Conservation (phyloP, 2,113 vertebrate species). For the Percopsis transmontana region DNA sequence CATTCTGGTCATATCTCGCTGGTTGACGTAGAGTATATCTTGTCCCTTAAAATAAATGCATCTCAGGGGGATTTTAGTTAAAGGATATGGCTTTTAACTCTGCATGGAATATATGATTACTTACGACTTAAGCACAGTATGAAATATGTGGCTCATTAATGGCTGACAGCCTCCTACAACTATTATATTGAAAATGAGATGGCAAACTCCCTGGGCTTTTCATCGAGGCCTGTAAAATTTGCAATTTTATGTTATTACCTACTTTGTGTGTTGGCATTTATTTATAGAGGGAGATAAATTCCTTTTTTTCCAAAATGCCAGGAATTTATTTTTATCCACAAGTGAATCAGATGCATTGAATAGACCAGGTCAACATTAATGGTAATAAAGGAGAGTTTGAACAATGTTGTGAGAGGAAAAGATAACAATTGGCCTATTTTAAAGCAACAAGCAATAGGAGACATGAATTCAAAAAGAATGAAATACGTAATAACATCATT, state of each 20-base stretch:
- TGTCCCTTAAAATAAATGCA: slow-evolving; percentile 12
- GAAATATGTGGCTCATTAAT: slow-evolving; percentile 2
- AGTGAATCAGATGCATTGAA: slow-evolving; percentile 18
- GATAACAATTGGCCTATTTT: slow-evolving; percentile 19
- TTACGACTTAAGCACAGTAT: not conserved
- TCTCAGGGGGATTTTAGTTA: slow-evolving; percentile 23
- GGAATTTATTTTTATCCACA: slow-evolving; percentile 19
- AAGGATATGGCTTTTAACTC: slow-evolving; percentile 15
- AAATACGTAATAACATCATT: not conserved
- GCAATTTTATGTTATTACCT: slow-evolving; percentile 25
- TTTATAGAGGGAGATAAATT: slow-evolving; percentile 4
- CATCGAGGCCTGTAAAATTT: slow-evolving; percentile 31
- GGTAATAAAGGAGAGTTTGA: not conserved
- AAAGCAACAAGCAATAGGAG: not conserved
- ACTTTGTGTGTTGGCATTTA: slow-evolving; percentile 28
- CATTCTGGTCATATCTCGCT: slow-evolving; percentile 19
- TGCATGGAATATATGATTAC: not conserved
- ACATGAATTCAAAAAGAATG: slow-evolving; percentile 8
- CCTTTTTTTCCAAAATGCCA: slow-evolving; percentile 21
- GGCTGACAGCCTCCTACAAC: slow-evolving; percentile 19
- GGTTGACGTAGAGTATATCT: slow-evolving; percentile 28
- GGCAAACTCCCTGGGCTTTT: slow-evolving; percentile 35
- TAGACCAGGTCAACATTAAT: slow-evolving; percentile 11
- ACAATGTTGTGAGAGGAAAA: slow-evolving; percentile 7
- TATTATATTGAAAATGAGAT: slow-evolving; percentile 27